Evolutionary conservation across 1,140 invertebrate genomes (phyloP).

Genomic region (Aricia agestis): DNA sequence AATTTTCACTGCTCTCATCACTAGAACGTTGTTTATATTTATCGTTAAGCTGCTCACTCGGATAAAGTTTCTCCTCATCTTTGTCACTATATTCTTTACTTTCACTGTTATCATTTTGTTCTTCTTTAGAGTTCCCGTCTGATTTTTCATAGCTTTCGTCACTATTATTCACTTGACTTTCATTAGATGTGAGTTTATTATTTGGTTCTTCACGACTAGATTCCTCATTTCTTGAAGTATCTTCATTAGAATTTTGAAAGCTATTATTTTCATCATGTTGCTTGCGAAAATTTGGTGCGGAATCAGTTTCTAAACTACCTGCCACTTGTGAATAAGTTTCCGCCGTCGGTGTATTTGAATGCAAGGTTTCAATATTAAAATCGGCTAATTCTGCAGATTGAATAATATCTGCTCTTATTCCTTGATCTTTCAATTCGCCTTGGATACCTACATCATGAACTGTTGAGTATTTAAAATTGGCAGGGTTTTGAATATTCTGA

Average conservation of each 20-base stretch:
- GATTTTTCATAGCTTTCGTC: slow-evolving; percentile 24
- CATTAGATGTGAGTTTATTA: neutral
- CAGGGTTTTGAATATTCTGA: slow-evolving; percentile 26
- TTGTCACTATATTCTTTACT: slow-evolving; percentile 27
- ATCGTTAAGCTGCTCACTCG: slow-evolving; percentile 15
- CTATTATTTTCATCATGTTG: slow-evolving; percentile 6
- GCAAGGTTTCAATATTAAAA: slow-evolving; percentile 54
- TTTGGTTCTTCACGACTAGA: slow-evolving; percentile 7
- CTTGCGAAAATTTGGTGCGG: neutral
- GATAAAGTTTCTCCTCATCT: slow-evolving; percentile 15
- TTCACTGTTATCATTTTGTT: slow-evolving; percentile 15
- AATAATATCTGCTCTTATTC: slow-evolving; percentile 35
- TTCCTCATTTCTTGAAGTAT: slow-evolving; percentile 18
- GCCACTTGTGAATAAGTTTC: neutral
- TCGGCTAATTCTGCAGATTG: slow-evolving; percentile 48
- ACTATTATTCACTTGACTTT: slow-evolving; percentile 17
- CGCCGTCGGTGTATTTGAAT: slow-evolving; percentile 17
- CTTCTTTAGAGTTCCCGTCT: slow-evolving; percentile 12
- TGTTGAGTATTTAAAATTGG: slow-evolving; percentile 46
- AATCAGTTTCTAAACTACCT: neutral
- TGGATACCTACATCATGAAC: slow-evolving; percentile 34
- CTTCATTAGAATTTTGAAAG: slow-evolving; percentile 24
- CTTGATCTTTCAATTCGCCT: slow-evolving; percentile 28
- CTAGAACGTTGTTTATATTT: slow-evolving; percentile 14
- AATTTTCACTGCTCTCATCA: slow-evolving; percentile 31